Base-by-base conservation (phyloP, 1,140 invertebrate species). In the Armadillidium nasatum region DNA sequence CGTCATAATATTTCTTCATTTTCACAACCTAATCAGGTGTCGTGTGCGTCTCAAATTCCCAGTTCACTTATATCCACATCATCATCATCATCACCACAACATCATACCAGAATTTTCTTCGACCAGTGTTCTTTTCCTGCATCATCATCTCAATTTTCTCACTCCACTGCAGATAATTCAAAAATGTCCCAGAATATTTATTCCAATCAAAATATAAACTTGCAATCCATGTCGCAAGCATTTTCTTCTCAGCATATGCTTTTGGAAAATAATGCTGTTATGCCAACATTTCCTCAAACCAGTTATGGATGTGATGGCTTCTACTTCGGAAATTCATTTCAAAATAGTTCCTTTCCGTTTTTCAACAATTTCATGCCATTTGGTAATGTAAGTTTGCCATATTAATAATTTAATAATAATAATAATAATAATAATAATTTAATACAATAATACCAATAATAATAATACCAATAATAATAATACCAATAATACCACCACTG, bases 191-290 rank as follows among this genome's bases (percentile, higher is more conserved):
- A 60, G 50, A 60, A 60, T 33, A 33, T 33, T 33, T 33, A 33
- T 33, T 33, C 33, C 6, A 33, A 33, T 33, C 33, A 33, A 33
- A 33, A 33, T 33, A 33, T 33, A 33, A 33, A 33, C 33, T 33
- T 33, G 33, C 33, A 33, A 33, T 33, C 33, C 33, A 33, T 33
- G 33, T 33, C 50, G 11, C 50, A 60, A 15, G 11, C 50, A 60
- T 60, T 60, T 13, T 13, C 50, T 15, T 60, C 50, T 19, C 50
- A 2, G 7, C 11, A 60, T 60, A 60, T 60, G 50, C 50, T 15
- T 60, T 60, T 60, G 50, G 50, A 60, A 60, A 60, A 60, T 60
- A 60, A 60, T 60, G 33, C 33, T 33, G 33, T 33, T 33, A 33
- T 33, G 33, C 19, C 50, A 60, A 15, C 19, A 60, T 60, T 60